A percentile compares a stretch with the other conserved stretches of the same genome.
Conservation (phyloP, 2,888 invertebrate species). For the Agrochola lychnidis region DNA sequence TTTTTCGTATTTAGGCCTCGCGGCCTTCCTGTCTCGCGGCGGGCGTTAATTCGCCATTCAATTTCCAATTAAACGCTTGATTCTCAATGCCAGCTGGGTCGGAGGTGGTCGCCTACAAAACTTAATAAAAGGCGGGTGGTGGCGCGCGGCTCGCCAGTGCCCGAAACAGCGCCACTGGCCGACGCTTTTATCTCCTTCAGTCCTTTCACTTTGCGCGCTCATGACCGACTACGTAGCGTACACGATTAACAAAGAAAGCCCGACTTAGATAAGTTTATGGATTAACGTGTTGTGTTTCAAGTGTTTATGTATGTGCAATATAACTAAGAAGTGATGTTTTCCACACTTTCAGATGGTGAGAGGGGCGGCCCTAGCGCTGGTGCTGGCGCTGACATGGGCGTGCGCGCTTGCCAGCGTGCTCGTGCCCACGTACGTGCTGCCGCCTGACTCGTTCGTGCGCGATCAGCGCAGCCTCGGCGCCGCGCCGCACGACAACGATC, state of each 20-base stretch:
- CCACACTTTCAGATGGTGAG: slow-evolving; percentile 90
- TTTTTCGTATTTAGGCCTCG: slow-evolving; percentile 83
- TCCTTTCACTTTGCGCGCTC: slow-evolving; percentile 88
- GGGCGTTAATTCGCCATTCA: slow-evolving; percentile 86
- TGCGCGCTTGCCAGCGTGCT: slow-evolving; percentile 86
- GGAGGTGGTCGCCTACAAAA: slow-evolving; percentile 84
- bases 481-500: slow-evolving; percentile 74
- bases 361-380: slow-evolving; percentile 88
- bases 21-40: slow-evolving; percentile 87
- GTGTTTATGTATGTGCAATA: slow-evolving; percentile 67
- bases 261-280: slow-evolving; percentile 87
- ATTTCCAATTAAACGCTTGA: slow-evolving; percentile 90
- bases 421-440: slow-evolving; percentile 89
- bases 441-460: slow-evolving; percentile 89
- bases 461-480: slow-evolving; percentile 87
- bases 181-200: slow-evolving; percentile 85
- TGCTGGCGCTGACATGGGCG: slow-evolving; percentile 88
- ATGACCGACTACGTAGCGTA: slow-evolving; percentile 80
- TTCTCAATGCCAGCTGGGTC: slow-evolving; percentile 89
- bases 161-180: slow-evolving; percentile 77
- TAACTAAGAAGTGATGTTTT: slow-evolving; percentile 83
- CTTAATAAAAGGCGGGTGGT: slow-evolving; percentile 88
- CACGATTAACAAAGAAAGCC: slow-evolving; percentile 81
- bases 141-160: slow-evolving; percentile 86
- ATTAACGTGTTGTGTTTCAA: slow-evolving; percentile 68